Conservation (phyloP, 2,797 vertebrate species). For the Lepus oiostolus region DNA sequence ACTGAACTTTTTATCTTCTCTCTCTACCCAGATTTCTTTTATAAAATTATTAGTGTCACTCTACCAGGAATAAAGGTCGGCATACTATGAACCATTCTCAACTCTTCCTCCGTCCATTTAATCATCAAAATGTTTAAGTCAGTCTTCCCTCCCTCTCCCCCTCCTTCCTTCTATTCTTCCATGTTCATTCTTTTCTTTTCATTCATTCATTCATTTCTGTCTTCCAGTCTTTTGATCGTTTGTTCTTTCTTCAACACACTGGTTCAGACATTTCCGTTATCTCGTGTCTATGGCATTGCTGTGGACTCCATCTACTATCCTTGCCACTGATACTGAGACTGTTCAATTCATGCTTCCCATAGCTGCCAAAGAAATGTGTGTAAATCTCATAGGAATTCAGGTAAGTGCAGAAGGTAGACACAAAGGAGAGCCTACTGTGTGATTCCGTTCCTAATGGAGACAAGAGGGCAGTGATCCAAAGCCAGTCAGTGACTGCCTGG, state of each 20-base stretch:
- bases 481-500: not conserved
- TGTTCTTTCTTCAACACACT: not conserved
- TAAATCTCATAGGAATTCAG: not conserved
- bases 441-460: not conserved
- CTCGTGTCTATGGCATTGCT: not conserved
- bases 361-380: not conserved
- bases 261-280: not conserved
- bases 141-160: too few species aligned
- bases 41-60: not conserved
- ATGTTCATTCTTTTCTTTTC: too few species aligned
- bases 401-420: not conserved
- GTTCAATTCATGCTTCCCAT: not conserved
- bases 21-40: not conserved
- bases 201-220: too few species aligned
- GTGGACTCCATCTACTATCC: too few species aligned
- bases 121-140: not conserved
- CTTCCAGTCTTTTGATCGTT: not conserved
- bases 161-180: too few species aligned
- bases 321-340: not conserved
- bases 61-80: not conserved
- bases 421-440: not conserved
- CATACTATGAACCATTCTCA: not conserved
- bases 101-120: not conserved
- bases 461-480: too few species aligned
- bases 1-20: not conserved